Evolutionary conservation across 2,113 vertebrate genomes (phyloP).

Genomic region (Beaufortia kweichowensis): DNA sequence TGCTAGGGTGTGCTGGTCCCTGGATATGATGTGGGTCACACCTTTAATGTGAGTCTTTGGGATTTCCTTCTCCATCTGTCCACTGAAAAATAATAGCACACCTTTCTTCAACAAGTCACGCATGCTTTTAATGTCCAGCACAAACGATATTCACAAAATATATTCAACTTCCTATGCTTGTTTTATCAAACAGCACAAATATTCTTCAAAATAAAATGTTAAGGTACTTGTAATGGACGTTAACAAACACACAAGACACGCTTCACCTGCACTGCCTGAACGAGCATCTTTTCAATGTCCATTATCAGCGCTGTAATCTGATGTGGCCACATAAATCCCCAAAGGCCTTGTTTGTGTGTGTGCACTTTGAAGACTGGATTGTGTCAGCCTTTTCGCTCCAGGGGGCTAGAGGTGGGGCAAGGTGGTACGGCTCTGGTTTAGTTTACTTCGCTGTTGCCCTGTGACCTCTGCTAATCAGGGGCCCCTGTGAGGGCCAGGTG

Average conservation of each 20-base stretch:
- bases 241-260: constrained; percentile 2
- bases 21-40: neutral
- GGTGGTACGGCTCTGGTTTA: constrained; percentile 57
- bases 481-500: constrained; percentile 69
- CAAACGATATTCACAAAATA: too few species aligned
- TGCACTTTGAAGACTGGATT: constrained; percentile 61
- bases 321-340: constrained; percentile 59
- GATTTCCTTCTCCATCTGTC: neutral
- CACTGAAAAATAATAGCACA: neutral
- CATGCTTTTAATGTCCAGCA: neutral
- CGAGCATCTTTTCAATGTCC: constrained; percentile 46
- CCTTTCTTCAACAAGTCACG: neutral
- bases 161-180: too few species aligned
- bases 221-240: neutral
- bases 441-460: constrained; percentile 68
- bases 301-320: constrained; percentile 58
- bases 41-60: neutral
- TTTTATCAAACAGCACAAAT: too few species aligned
- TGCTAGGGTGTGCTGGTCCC: neutral
- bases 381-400: constrained; percentile 56
- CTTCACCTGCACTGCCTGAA: constrained; percentile 7
- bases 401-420: constrained; percentile 48
- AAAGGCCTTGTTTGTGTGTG: constrained; percentile 53
- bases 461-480: constrained; percentile 73
- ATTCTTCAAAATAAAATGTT: neutral